A percentile compares a stretch with the other conserved stretches of the same genome.
Conservation (phyloP, 2,888 invertebrate species). For the Tachystola acroxantha region DNA sequence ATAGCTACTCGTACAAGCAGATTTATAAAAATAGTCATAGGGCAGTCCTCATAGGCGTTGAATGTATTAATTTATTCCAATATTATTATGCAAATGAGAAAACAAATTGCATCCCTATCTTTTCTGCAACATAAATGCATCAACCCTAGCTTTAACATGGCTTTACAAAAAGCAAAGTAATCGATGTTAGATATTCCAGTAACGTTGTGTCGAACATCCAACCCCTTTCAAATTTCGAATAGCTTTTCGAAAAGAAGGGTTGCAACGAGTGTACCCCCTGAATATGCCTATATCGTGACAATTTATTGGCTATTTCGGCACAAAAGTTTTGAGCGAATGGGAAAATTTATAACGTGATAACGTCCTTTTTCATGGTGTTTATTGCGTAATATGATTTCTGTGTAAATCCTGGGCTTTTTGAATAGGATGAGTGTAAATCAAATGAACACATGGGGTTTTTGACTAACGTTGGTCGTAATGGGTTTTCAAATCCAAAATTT, state of each 20-base stretch:
- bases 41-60: neutral
- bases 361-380: conserved; percentile 45
- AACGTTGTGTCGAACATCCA: conserved; percentile 1
- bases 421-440: conserved; percentile 17
- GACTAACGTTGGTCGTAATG: neutral
- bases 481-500: no score
- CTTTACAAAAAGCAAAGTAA: neutral
- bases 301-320: conserved; percentile 69
- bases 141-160: neutral
- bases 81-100: conserved; percentile 12
- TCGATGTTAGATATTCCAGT: conserved; percentile 7
- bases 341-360: conserved; percentile 73
- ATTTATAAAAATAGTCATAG: no score
- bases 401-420: conserved; percentile 12
- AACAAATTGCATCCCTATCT: conserved; percentile 11
- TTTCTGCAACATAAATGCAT: neutral
- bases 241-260: conserved; percentile 20
- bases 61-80: conserved; percentile 10
- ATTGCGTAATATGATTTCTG: conserved; percentile 24
- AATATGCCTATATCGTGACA: conserved; percentile 43
- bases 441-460: conserved; percentile 4
- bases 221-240: neutral
- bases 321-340: conserved; percentile 37
- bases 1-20: no score
- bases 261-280: conserved; percentile 31